Evolutionary conservation across 2,888 invertebrate genomes (phyloP).

Genomic region (Lithosia quadra): DNA sequence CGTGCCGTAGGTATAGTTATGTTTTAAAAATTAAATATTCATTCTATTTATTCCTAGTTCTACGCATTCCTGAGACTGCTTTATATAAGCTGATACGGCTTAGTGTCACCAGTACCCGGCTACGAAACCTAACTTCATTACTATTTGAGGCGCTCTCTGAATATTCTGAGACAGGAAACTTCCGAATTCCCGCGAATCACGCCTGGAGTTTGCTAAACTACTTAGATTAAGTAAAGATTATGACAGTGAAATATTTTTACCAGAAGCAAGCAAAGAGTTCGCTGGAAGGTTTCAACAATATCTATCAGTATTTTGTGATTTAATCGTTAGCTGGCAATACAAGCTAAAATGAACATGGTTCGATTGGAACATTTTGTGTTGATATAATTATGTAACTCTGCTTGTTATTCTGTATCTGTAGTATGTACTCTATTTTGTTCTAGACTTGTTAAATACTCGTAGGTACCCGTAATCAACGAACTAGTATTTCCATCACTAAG

Average conservation of each 20-base stretch:
- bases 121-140: constrained; percentile 31
- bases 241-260: neutral
- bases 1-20: neutral
- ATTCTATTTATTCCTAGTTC: neutral
- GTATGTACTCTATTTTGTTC: too few relatives aligned
- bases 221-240: neutral
- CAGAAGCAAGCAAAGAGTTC: neutral
- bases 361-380: too few relatives aligned
- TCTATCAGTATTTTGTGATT: too few relatives aligned
- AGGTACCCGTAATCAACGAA: too few relatives aligned
- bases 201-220: neutral
- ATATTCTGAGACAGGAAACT: constrained; percentile 29
- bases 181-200: constrained; percentile 22
- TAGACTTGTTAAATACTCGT: too few relatives aligned
- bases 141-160: constrained; percentile 14
- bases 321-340: too few relatives aligned
- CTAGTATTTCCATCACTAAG: too few relatives aligned
- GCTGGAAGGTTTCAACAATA: neutral
- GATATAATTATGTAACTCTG: too few relatives aligned
- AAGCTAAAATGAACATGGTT: too few relatives aligned
- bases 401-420: too few relatives aligned
- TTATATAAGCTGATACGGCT: constrained; percentile 24
- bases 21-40: neutral
- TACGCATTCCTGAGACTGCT: constrained; percentile 13
- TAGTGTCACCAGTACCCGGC: constrained; percentile 22